phyloP scores from a whole-genome alignment of 2,888 invertebrate species.

The Melangyna quadrimaculata region DNA sequence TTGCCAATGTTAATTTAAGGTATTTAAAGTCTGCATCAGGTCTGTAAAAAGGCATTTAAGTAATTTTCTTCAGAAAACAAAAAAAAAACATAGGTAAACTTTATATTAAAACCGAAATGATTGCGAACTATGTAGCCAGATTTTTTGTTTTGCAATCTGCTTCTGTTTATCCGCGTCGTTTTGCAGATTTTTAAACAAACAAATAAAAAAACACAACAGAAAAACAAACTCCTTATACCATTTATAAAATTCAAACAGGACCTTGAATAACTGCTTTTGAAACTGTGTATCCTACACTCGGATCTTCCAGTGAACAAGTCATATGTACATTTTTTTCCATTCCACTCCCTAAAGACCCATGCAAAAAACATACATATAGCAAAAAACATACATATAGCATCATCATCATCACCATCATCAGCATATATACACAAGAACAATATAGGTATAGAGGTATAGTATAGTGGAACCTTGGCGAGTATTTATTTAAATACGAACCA shows the following conservation, averaged over 20 bases:
- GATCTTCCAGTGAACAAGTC: constrained; percentile 1
- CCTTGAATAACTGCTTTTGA: constrained; percentile 23
- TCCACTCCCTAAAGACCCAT: constrained; percentile 9
- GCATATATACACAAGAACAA: not conserved
- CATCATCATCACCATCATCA: constrained; percentile 1
- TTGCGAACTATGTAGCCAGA: not conserved
- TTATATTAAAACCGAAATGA: constrained; percentile 1
- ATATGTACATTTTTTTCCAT: constrained; percentile 3
- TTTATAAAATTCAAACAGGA: constrained; percentile 3
- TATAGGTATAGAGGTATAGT: no score
- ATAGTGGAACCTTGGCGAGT: constrained; percentile 51
- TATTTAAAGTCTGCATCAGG: not conserved
- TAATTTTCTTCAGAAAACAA: not conserved
- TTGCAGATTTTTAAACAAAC: not conserved
- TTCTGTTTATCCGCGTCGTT: not conserved
- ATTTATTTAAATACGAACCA: constrained; percentile 63
- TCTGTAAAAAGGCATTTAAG: not conserved
- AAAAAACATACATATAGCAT: not conserved
- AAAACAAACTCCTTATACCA: not conserved
- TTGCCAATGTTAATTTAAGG: not conserved
- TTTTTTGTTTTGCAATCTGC: not conserved
- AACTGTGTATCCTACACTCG: not conserved
- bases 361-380: not conserved
- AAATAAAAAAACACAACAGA: not conserved
- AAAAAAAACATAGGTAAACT: no score